phyloP scores from a whole-genome alignment of 2,113 vertebrate genomes.

The Albula glossodonta region DNA sequence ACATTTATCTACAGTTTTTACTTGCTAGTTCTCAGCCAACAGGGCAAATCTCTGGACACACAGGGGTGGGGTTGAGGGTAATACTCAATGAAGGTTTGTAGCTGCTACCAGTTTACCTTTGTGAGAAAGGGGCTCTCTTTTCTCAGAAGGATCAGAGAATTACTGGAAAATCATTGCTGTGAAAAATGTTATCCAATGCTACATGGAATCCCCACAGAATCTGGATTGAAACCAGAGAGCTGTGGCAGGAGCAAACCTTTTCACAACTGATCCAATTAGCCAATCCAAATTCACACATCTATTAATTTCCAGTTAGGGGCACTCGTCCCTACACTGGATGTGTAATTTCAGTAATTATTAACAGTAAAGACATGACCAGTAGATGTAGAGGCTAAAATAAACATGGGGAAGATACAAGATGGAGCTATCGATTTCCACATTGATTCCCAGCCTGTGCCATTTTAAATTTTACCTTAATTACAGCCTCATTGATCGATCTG shows the following conservation, averaged over 20 bases:
- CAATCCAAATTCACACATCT: conserved; percentile 66
- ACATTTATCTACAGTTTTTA: neutral
- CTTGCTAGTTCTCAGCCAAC: neutral
- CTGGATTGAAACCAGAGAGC: neutral
- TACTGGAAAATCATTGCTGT: neutral
- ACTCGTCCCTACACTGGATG: conserved; percentile 70
- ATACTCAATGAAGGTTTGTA: neutral
- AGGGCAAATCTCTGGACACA: neutral
- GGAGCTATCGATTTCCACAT: conserved; percentile 66
- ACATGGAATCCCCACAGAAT: neutral
- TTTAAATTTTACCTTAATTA: conserved; percentile 79
- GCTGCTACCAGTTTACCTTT: neutral
- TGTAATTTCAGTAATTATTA: conserved; percentile 68
- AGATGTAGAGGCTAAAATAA: conserved; percentile 61
- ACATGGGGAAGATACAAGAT: conserved; percentile 49
- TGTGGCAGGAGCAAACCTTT: neutral
- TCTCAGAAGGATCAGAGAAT: neutral
- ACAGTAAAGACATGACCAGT: conserved; percentile 62
- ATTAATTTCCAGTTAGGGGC: conserved; percentile 74
- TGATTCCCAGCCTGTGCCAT: conserved; percentile 61
- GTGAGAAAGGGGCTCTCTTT: neutral
- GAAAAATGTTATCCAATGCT: neutral
- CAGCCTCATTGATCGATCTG: conserved; percentile 63
- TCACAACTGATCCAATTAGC: conserved; percentile 13
- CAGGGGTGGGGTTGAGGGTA: neutral